These are phyloP conservation scores for Malurus splendens DNA, from an alignment of 2,797 vertebrate genomes.

Conservation along the genomic window DNA sequence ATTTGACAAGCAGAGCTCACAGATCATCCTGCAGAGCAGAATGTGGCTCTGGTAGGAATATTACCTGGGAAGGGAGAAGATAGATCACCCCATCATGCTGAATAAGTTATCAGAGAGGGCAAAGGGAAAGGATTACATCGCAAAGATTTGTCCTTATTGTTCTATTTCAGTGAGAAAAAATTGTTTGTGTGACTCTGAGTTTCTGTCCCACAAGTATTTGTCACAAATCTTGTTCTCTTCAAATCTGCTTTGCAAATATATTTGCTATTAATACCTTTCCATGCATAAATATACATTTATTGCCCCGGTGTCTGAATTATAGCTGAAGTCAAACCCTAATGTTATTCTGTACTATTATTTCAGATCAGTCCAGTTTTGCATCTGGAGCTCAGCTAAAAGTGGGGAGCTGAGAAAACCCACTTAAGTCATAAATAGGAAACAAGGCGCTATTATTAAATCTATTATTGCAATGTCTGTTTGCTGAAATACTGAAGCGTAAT, in stretches of 20 bases:
- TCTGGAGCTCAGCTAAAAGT: background rate
- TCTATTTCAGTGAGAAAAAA: background rate
- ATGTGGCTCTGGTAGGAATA: background rate
- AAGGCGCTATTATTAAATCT: background rate
- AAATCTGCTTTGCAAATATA: background rate
- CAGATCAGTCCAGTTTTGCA: background rate
- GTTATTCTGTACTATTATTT: background rate
- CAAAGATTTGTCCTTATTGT: background rate
- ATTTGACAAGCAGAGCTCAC: slow-evolving; percentile 16
- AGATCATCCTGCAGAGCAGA: slow-evolving; percentile 28
- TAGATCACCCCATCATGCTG: background rate
- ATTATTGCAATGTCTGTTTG: background rate
- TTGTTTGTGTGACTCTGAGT: background rate
- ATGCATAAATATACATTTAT: background rate
- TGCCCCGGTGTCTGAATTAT: background rate
- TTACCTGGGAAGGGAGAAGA: background rate
- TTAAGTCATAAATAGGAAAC: background rate
- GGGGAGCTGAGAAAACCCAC: background rate
- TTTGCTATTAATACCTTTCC: background rate
- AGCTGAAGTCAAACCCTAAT: background rate
- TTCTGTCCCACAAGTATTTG: background rate
- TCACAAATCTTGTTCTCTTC: background rate
- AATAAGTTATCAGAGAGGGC: background rate
- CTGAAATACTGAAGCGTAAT: background rate
- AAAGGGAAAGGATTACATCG: background rate